Evolutionary conservation across 2,797 vertebrate genomes (phyloP).

Genomic region (Rhadinocentrus ornatus): DNA sequence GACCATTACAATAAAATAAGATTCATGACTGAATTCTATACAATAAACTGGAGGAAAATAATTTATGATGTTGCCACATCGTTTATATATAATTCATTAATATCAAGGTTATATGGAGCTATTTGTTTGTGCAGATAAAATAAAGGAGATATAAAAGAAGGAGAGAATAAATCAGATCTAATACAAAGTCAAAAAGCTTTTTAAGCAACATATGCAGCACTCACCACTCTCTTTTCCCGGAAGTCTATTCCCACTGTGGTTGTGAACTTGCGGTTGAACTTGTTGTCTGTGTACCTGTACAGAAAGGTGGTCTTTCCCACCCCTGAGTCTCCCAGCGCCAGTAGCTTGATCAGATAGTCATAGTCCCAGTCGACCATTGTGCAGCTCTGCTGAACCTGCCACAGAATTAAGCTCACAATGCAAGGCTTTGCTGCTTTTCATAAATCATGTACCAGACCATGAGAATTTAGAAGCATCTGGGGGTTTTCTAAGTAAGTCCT

Average conservation of each 20-base stretch:
- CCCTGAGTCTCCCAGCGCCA: slow-evolving; percentile 96
- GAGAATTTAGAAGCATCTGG: not conserved
- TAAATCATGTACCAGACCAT: not conserved
- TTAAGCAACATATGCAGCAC: slow-evolving; percentile 37
- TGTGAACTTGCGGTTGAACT: slow-evolving; percentile 94
- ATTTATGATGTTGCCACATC: not conserved
- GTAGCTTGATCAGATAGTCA: slow-evolving; percentile 98
- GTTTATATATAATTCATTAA: not conserved
- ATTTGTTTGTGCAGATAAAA: no score
- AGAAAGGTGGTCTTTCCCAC: slow-evolving; percentile 98
- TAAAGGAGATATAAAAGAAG: not conserved
- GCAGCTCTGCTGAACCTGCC: slow-evolving; percentile 80
- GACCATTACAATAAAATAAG: not conserved
- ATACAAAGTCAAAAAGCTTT: not conserved
- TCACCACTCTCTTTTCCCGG: slow-evolving; percentile 96
- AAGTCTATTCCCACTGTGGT: slow-evolving; percentile 97
- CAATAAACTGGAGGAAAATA: not conserved
- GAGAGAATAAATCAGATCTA: not conserved
- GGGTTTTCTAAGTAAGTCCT: not conserved
- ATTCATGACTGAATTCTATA: not conserved
- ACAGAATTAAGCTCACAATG: slow-evolving; percentile 24
- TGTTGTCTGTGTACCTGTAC: slow-evolving; percentile 94
- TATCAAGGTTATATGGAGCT: not conserved
- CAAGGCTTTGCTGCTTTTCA: slow-evolving; percentile 14
- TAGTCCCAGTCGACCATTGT: slow-evolving; percentile 97